A percentile compares a stretch with the other conserved stretches of the same genome.
phyloP scores from a whole-genome alignment of 2,113 vertebrate genomes.

The Macroglossus sobrinus region DNA sequence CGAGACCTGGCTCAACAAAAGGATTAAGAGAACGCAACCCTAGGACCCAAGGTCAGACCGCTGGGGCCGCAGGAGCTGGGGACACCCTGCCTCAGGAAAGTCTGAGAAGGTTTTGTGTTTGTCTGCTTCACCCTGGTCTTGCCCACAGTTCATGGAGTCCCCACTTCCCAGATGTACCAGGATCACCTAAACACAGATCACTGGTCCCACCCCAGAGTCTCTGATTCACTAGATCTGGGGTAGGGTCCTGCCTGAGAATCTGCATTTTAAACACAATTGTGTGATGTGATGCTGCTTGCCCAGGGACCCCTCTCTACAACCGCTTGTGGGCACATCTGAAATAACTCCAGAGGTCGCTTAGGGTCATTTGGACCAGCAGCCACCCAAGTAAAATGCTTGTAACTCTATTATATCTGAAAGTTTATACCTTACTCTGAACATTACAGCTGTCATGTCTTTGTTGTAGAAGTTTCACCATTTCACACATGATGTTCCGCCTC shows the following conservation, averaged over 20 bases:
- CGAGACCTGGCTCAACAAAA: neutral
- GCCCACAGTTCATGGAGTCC: fast-evolving
- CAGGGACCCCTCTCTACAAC: neutral
- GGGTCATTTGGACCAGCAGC: neutral
- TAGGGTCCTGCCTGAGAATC: neutral
- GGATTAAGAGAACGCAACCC: neutral
- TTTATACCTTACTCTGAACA: neutral
- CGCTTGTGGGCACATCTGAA: fast-evolving
- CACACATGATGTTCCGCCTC: neutral
- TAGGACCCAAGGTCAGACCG: neutral
- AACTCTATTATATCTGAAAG: neutral
- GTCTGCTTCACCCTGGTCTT: neutral
- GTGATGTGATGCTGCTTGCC: neutral
- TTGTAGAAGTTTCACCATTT: neutral
- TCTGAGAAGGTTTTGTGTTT: neutral
- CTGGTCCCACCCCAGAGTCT: neutral
- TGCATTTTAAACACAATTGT: neutral
- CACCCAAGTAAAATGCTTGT: neutral
- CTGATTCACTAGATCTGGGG: neutral
- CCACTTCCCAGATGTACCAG: neutral
- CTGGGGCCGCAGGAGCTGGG: fast-evolving
- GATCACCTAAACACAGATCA: neutral
- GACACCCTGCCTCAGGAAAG: neutral
- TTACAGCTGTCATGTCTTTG: neutral
- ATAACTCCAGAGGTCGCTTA: neutral